These are phyloP conservation scores for Luffia ferchaultella DNA, from an alignment of 2,888 invertebrate species.

Conservation along the genomic window DNA sequence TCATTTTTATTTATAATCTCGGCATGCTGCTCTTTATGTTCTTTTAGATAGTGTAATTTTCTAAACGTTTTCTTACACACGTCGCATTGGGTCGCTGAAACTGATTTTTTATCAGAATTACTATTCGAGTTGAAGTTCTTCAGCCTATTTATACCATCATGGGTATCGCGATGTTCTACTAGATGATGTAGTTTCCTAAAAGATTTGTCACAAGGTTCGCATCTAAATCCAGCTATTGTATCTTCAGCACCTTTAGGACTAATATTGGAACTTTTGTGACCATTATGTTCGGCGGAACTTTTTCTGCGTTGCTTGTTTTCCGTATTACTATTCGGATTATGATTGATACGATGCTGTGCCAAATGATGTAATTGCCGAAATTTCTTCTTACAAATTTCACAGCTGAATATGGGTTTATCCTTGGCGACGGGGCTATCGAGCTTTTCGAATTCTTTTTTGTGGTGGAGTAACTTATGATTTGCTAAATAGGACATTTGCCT, in stretches of 20 bases:
- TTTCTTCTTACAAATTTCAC: constrained; percentile 55
- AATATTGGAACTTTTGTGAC: constrained; percentile 22
- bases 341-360: constrained; percentile 53
- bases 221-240: constrained; percentile 48
- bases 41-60: constrained; percentile 48
- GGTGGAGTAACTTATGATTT: constrained; percentile 48
- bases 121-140: constrained; percentile 16
- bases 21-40: constrained; percentile 54
- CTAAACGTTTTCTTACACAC: constrained; percentile 54
- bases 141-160: constrained; percentile 37
- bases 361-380: constrained; percentile 56
- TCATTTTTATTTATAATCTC: constrained; percentile 35
- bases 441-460: constrained; percentile 34
- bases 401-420: constrained; percentile 36
- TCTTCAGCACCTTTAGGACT: constrained; percentile 37
- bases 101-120: constrained; percentile 8
- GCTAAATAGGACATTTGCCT: constrained; percentile 53
- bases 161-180: constrained; percentile 58
- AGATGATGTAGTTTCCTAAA: constrained; percentile 58
- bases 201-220: constrained; percentile 59
- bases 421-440: constrained; percentile 18
- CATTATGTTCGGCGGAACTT: neutral
- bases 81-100: constrained; percentile 36
- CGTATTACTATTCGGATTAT: constrained; percentile 26
- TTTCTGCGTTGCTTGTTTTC: constrained; percentile 5